These are phyloP conservation scores for Agonopterix subpropinquella DNA, from an alignment of 2,888 invertebrate genomes.

Conservation along the genomic window DNA sequence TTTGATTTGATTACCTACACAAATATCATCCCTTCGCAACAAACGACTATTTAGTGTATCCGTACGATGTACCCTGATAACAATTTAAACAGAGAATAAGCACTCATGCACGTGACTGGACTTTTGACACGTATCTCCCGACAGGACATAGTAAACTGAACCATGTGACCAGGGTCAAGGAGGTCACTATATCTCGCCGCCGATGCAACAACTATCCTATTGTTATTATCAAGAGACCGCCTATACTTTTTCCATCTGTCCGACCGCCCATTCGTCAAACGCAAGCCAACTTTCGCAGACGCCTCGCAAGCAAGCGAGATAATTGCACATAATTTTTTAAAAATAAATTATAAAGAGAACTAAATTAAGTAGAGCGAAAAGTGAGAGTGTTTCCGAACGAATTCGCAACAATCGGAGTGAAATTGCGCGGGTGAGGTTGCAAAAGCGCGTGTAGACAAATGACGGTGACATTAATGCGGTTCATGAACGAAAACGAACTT, in stretches of 20 bases:
- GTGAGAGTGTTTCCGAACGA: slow-evolving; percentile 11
- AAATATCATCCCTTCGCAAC: no score
- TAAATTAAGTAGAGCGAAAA: slow-evolving; percentile 7
- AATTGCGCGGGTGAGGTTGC: slow-evolving; percentile 1
- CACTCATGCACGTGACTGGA: no score
- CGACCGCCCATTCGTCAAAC: slow-evolving; percentile 36
- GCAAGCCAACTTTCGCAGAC: slow-evolving; percentile 51
- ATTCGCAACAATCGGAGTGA: neutral
- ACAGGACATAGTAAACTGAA: no score
- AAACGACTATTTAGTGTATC: no score
- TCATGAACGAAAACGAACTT: slow-evolving; percentile 1
- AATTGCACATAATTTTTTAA: slow-evolving; percentile 15
- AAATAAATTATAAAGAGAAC: slow-evolving; percentile 14
- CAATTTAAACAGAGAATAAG: no score
- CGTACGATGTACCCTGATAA: no score
- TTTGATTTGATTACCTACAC: no score
- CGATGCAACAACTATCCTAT: slow-evolving; percentile 26
- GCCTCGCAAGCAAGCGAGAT: slow-evolving; percentile 18
- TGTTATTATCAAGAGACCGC: slow-evolving; percentile 39
- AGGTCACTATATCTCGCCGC: no score
- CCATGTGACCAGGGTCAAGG: no score
- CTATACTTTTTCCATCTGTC: slow-evolving; percentile 32
- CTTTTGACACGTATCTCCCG: no score
- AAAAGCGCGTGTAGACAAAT: neutral
- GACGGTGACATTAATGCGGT: slow-evolving; percentile 4